Conservation (phyloP, 2,888 invertebrate species). For the Machimus atricapillus region DNA sequence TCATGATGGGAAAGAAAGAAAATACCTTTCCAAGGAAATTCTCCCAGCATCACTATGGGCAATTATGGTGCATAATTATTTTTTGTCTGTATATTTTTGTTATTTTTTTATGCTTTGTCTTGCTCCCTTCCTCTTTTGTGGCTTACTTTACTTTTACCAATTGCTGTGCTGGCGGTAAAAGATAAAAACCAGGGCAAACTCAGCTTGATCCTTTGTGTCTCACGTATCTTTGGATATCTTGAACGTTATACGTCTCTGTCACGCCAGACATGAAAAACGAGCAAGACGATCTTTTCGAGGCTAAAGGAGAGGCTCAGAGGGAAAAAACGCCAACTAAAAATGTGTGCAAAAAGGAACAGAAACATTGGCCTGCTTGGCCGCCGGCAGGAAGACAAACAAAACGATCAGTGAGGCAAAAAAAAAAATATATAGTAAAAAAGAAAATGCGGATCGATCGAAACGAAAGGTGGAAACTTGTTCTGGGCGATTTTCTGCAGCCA, state of each 20-base stretch:
- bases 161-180: background rate
- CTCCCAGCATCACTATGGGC: background rate
- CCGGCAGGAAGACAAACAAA: background rate
- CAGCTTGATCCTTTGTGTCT: constrained; percentile 5
- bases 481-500: background rate
- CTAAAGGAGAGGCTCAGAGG: background rate
- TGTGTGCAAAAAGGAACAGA: background rate
- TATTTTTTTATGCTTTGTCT: background rate
- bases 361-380: background rate
- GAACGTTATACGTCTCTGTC: constrained; percentile 6
- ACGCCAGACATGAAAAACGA: constrained; percentile 17
- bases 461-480: constrained; percentile 30
- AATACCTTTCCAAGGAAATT: constrained; percentile 1
- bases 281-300: background rate
- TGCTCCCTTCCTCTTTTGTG: background rate
- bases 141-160: constrained; percentile 16
- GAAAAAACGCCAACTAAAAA: background rate
- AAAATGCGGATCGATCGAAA: background rate
- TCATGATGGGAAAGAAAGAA: background rate
- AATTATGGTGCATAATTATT: background rate
- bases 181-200: constrained; percentile 12
- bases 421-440: background rate
- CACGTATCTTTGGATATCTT: background rate
- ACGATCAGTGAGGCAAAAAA: background rate
- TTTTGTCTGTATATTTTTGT: background rate